Base-by-base conservation (phyloP, 2,888 invertebrate species). In the Agonopterix heracliana region DNA sequence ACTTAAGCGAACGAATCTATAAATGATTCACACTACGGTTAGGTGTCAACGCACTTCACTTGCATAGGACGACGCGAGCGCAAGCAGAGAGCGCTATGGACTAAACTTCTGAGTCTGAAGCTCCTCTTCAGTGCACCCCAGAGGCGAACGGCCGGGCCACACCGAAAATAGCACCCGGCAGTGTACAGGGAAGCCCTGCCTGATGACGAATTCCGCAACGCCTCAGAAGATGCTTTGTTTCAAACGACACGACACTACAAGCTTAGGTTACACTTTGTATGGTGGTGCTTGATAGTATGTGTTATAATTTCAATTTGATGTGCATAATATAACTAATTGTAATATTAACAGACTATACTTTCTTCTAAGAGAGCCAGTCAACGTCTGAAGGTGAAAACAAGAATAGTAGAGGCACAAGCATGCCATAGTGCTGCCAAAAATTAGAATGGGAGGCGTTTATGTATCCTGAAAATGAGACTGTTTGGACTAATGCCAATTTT, bases 21-120 rank as follows among this genome's bases (percentile, higher is more conserved):
- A 72, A 71, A 78, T 85, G 84, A 86, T 74, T 86, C 87, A 86
- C 86, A 70, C 61, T 68, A 86, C 85, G 76, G 86, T 86, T 86
- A 87, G 71, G 74, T 78, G 88, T 88, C 87, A 87, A 87, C 78
- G 86, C 86, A 86, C 87, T 85, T 77, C 79, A 82, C 82, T 78
- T 74, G 73, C 74, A 78, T 75, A 74, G 73, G 74, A 60, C 61
- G 66, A 66, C 77, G 77, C 72, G 72, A 66, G 68, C 78, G 74
- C 79, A 71, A 69, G 71, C 68, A 67, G 70, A 70, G 78, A 69
- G 71, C 76, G 76, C 68, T 73, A 67, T 73, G 63, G 63, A 81
- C 83, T 79, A 74, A 82, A 11, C 38, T 38, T 38, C 26, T 26
- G 38, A 42, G 71, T n/a, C n/a, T 35, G 38, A 42, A 72, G 70